phyloP scores from a whole-genome alignment of 1,140 invertebrate genomes.

The Pissodes strobi region DNA sequence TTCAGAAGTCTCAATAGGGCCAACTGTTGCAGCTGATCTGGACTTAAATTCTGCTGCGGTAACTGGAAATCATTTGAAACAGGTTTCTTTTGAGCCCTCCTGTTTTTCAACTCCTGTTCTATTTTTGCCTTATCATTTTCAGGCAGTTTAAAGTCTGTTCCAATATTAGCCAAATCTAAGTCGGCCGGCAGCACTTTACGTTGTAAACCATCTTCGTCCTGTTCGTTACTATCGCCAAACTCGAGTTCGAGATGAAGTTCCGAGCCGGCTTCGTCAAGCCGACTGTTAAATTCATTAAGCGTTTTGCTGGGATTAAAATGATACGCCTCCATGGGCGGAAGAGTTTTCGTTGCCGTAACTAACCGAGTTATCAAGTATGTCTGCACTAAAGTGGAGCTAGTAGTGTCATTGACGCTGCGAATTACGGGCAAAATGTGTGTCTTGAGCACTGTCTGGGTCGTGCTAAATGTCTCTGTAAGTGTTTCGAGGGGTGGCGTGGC shows the following conservation, averaged over 20 bases:
- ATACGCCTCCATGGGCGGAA: conserved; percentile 84
- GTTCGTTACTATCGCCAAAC: conserved; percentile 78
- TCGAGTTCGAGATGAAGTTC: conserved; percentile 83
- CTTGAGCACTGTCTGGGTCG: conserved; percentile 82
- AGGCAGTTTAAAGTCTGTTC: conserved; percentile 69
- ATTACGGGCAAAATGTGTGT: conserved; percentile 85
- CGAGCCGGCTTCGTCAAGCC: conserved; percentile 83
- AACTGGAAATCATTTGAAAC: conserved; percentile 45
- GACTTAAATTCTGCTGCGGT: conserved; percentile 62
- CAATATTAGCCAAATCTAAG: conserved; percentile 66
- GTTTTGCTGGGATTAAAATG: conserved; percentile 86
- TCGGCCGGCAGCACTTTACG: conserved; percentile 62
- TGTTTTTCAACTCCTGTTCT: conserved; percentile 57
- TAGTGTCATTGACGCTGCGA: conserved; percentile 70
- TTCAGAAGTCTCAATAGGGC: conserved; percentile 73
- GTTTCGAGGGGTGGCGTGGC: conserved; percentile 84
- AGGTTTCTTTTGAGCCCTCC: conserved; percentile 59
- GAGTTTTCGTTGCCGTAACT: conserved; percentile 84
- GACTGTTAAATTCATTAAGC: conserved; percentile 85
- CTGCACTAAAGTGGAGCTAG: conserved; percentile 79
- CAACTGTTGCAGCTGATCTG: conserved; percentile 76
- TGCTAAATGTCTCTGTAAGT: conserved; percentile 87
- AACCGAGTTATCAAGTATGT: conserved; percentile 84
- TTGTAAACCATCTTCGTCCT: conserved; percentile 68
- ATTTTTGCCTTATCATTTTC: conserved; percentile 68